Conservation (phyloP, 2,797 vertebrate species). For the Cetoscarus ocellatus region DNA sequence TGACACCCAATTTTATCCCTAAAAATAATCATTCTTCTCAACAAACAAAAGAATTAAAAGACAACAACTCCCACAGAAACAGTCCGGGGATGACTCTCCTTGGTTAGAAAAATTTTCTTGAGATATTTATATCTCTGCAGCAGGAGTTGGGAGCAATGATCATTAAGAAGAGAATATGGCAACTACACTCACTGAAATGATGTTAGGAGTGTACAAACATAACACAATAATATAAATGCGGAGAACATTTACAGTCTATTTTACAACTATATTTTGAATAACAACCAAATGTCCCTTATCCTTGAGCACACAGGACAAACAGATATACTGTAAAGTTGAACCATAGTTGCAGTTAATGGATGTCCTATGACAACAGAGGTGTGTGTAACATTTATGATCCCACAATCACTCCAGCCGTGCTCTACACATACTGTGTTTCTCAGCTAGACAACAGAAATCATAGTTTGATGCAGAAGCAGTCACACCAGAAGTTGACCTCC, state of each 20-base stretch:
- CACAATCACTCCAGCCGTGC: neutral
- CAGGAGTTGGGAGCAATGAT: constrained; percentile 3
- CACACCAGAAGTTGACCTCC: neutral
- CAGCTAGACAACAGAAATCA: neutral
- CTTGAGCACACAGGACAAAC: neutral
- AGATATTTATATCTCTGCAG: neutral
- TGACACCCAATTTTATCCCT: no score
- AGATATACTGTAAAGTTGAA: no score
- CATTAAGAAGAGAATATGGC: neutral
- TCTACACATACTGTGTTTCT: neutral
- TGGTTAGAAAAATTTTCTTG: no score
- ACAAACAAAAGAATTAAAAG: no score
- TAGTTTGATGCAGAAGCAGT: neutral
- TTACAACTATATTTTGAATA: neutral
- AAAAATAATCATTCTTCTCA: no score
- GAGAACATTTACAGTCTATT: neutral
- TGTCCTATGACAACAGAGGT: neutral
- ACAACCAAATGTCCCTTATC: neutral
- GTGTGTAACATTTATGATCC: neutral
- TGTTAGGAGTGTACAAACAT: neutral
- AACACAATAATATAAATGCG: neutral
- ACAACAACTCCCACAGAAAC: neutral
- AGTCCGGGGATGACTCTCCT: neutral
- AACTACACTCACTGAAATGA: neutral
- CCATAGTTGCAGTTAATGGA: neutral